Conservation (phyloP, 2,113 vertebrate species). For the Festucalex cinctus region DNA sequence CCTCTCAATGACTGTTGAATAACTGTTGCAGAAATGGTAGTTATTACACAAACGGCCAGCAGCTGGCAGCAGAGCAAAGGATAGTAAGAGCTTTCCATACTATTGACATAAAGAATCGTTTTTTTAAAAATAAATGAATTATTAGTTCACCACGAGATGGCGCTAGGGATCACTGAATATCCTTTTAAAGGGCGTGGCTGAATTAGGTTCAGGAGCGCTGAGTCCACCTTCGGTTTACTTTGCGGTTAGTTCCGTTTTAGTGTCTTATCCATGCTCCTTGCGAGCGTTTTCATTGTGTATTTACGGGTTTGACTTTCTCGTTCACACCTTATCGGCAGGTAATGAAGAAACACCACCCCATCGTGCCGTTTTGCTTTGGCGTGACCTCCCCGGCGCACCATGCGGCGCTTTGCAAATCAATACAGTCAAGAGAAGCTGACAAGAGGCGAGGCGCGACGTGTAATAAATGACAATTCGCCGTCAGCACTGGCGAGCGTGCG, state of each 20-base stretch:
- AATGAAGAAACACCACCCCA: constrained; percentile 87
- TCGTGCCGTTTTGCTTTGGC: constrained; percentile 74
- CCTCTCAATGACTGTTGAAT: too few relatives aligned
- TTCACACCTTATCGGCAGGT: background rate
- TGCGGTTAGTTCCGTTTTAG: background rate
- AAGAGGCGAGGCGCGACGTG: constrained; percentile 79
- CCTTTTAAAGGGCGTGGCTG: background rate
- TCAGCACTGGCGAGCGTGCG: constrained; percentile 71
- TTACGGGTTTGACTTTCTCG: background rate
- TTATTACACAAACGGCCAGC: too few relatives aligned
- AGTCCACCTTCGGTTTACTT: background rate
- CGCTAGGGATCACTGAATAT: too few relatives aligned
- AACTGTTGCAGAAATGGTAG: too few relatives aligned
- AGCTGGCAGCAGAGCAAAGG: too few relatives aligned
- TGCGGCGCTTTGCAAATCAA: constrained; percentile 82
- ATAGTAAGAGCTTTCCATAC: too few relatives aligned
- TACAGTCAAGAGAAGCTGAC: constrained; percentile 80
- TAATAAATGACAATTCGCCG: constrained; percentile 86
- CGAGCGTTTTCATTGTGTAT: background rate
- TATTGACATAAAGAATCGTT: too few relatives aligned
- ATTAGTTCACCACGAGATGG: too few relatives aligned
- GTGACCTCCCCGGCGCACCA: constrained; percentile 87
- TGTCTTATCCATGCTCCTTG: background rate
- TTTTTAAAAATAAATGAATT: too few relatives aligned
- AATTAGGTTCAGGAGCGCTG: background rate